These are phyloP conservation scores for Pipistrellus nathusii DNA, from an alignment of 2,797 vertebrate species.

Conservation along the genomic window DNA sequence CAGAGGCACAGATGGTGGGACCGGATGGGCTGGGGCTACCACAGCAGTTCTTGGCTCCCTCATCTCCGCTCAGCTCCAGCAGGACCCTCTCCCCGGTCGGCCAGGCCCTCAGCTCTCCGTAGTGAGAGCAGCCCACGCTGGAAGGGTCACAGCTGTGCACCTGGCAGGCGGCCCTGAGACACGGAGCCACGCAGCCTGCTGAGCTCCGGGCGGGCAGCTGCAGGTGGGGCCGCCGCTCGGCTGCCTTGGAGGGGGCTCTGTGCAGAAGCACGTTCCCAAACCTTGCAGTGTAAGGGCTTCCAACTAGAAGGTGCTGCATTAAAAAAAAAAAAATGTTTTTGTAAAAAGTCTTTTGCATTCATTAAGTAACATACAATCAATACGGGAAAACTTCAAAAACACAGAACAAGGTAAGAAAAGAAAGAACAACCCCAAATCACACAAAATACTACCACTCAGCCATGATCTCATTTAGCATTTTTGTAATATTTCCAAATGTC, in stretches of 20 bases:
- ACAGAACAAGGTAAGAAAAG: neutral
- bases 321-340: neutral
- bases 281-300: neutral
- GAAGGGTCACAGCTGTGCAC: constrained; percentile 60
- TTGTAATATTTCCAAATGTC: neutral
- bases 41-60: constrained; percentile 1
- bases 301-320: neutral
- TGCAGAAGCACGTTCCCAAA: neutral
- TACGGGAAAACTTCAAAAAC: neutral
- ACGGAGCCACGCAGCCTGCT: neutral
- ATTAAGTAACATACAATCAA: neutral
- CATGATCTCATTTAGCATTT: neutral
- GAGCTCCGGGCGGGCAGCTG: neutral
- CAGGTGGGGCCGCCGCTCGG: neutral
- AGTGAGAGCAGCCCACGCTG: neutral
- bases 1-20: constrained; percentile 62
- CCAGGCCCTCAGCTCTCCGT: neutral
- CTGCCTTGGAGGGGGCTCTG: neutral
- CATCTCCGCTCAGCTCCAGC: neutral
- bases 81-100: constrained; percentile 12
- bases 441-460: neutral
- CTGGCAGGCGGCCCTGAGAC: constrained; percentile 33
- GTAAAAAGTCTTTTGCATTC: neutral
- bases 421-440: neutral
- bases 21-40: constrained; percentile 34